Percentiles rank a stretch among this genome's conserved stretches.
Evolutionary conservation across 2,888 invertebrate genomes (phyloP).

Genomic region (Cremastobaeus sp.): DNA sequence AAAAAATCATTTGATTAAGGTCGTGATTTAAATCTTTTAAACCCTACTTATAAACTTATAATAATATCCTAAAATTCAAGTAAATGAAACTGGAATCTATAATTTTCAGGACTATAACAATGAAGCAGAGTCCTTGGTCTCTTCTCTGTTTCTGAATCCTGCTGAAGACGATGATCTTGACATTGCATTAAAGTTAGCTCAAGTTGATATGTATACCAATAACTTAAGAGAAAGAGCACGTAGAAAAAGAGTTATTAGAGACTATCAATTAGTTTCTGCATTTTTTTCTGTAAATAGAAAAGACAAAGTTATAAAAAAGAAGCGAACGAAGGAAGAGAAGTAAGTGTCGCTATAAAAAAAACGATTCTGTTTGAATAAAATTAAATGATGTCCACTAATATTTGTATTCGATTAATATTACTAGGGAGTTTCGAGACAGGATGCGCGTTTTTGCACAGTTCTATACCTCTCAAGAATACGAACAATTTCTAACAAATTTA

Average conservation of each 20-base stretch:
- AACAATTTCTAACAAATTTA: slow-evolving; percentile 86
- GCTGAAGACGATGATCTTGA: slow-evolving; percentile 94
- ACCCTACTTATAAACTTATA: too few species aligned
- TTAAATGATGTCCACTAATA: background rate
- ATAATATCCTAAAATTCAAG: background rate
- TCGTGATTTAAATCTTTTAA: too few species aligned
- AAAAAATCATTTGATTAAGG: slow-evolving; percentile 1
- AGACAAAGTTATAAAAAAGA: slow-evolving; percentile 80
- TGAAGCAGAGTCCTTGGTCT: slow-evolving; percentile 93
- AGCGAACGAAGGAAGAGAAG: slow-evolving; percentile 89
- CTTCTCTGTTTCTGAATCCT: slow-evolving; percentile 87
- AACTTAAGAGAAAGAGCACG: slow-evolving; percentile 90
- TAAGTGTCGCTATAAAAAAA: slow-evolving; percentile 79
- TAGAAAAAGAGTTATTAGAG: slow-evolving; percentile 92
- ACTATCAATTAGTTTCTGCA: slow-evolving; percentile 92
- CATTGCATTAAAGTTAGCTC: slow-evolving; percentile 91
- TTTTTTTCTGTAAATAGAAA: slow-evolving; percentile 86
- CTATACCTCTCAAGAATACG: slow-evolving; percentile 91
- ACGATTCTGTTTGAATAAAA: background rate
- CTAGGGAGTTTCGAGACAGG: slow-evolving; percentile 88
- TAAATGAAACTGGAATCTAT: background rate
- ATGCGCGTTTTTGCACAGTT: slow-evolving; percentile 93
- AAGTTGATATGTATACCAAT: slow-evolving; percentile 94
- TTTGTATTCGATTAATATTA: slow-evolving; percentile 3
- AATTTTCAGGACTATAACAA: slow-evolving; percentile 90